Base-by-base conservation (phyloP, 2,888 invertebrate species). In the Polydrusus pterygomalis region DNA sequence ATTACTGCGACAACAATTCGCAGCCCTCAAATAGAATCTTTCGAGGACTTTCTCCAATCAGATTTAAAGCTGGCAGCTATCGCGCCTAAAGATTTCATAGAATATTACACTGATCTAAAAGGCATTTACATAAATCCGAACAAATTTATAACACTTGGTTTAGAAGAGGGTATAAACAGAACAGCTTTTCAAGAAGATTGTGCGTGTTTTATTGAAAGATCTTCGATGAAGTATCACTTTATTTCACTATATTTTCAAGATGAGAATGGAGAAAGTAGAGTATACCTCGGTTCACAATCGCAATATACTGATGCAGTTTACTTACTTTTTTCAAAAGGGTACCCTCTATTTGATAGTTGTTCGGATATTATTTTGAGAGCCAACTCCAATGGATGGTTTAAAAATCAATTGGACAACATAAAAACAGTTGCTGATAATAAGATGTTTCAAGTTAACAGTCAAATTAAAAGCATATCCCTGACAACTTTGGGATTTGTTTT, bases 291-390 rank as follows among this genome's bases (percentile, higher is more conserved):
- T n/a, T 17, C 47, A 15, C 51, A 65, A 47, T n/a, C 17, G 13
- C 30, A 51, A 5, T 30, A 30, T n/a, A 17, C 49, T 15, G 17
- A 65, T 30, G 5, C 25, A 9, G 15, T 65, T 25, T 51, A 65
- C 34, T 30, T 65, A 49, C 49, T 65, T 10, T 51, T 65, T 49
- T 49, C 65, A n/a, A 65, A 65, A 49, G 65, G 51, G 1, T 25
- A 51, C 15, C 65, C 65, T 8, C 18, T 65, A 15, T 47, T 65
- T 34, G 49, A 45, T 9, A 15, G 15, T n/a, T 65, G 65, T 30
- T 6, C n/a, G 8, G 10, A 34, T 2, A 49, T 65, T 2, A 65
- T 65, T 25, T 34, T 49, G 2, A 15, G 30, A 10, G 30, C 17
- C 2, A 15, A 7, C 0, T 20, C 25, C n/a, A 65, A 25, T 49